Base-by-base conservation (phyloP, 2,888 invertebrate genomes). In the Emesis russula region DNA sequence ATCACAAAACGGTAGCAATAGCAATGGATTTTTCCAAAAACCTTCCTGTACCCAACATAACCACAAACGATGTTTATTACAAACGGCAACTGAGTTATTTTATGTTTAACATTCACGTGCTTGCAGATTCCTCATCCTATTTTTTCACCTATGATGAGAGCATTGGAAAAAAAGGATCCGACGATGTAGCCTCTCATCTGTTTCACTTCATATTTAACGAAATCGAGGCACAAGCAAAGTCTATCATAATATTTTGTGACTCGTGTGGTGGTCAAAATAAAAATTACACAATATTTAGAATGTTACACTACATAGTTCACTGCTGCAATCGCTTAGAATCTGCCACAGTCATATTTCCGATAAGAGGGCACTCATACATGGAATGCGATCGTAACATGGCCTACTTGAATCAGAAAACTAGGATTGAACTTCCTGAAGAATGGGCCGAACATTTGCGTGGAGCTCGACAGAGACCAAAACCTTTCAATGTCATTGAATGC, bases 181-280 rank as follows among this genome's bases (percentile, higher is more conserved):
- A 92, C 36, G 93, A 81, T 53, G 81, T 81, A 18, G 73, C 70
- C 80, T 80, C 71, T 84, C 48, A 70, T 71, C 18, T 80, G 1
- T 71, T 71, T 13, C 44, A 71, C 13, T 73, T 81, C 73, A 58
- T 81, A 73, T 73, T n/a, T 73, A 73, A 81, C 58, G 38, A 58
- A 73, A 73, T 73, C 38, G 36, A 58, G 6, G 53, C 13, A 36
- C 36, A 73, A 15, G 31, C 9, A 38, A 70, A 31, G 33, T 25
- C 74, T 83, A 80, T 95, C 74, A 83, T 85, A 84, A 94, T 95
- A 70, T 95, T 95, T 85, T 96, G 95, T 85, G 95, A 95, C 85
- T 94, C 94, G 15, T 95, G 93, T 86, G 93, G 87, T n/a, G 90
- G 93, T 25, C 95, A 95, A 87, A 96, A 96, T 87, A 96, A 95